These are phyloP conservation scores for Chalcis sispes DNA, from an alignment of 2,888 invertebrate species.

Conservation along the genomic window DNA sequence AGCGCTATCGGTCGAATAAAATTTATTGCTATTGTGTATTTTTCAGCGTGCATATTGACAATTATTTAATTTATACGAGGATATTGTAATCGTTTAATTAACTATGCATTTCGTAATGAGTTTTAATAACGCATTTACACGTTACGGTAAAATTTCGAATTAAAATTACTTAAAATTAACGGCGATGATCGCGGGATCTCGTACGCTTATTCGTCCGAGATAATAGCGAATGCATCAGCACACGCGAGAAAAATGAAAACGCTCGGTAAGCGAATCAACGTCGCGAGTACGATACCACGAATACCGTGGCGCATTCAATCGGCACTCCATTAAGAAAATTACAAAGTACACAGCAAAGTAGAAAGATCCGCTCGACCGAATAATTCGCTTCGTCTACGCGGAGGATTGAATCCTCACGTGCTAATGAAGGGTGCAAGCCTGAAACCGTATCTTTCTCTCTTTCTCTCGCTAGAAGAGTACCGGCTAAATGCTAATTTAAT, in stretches of 20 bases:
- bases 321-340: constrained; percentile 42
- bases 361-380: not conserved
- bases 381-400: constrained; percentile 23
- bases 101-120: not conserved
- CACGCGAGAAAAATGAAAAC: not conserved
- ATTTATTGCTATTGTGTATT: too few relatives aligned
- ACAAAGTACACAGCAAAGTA: constrained; percentile 12
- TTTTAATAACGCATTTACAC: too few relatives aligned
- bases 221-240: not conserved
- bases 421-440: constrained; percentile 41
- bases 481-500: too few relatives aligned
- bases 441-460: not conserved
- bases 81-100: not conserved
- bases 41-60: not conserved
- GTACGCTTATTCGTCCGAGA: not conserved
- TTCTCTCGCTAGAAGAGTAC: too few relatives aligned
- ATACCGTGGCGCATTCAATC: constrained; percentile 48
- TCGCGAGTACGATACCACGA: not conserved
- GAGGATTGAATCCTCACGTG: constrained; percentile 20
- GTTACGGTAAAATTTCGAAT: not conserved
- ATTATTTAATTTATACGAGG: not conserved
- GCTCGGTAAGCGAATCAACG: not conserved
- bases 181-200: not conserved
- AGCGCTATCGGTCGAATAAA: too few relatives aligned
- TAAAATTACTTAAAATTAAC: not conserved